These are phyloP conservation scores for Bibio marci DNA, from an alignment of 2,888 invertebrate genomes.

Conservation along the genomic window DNA sequence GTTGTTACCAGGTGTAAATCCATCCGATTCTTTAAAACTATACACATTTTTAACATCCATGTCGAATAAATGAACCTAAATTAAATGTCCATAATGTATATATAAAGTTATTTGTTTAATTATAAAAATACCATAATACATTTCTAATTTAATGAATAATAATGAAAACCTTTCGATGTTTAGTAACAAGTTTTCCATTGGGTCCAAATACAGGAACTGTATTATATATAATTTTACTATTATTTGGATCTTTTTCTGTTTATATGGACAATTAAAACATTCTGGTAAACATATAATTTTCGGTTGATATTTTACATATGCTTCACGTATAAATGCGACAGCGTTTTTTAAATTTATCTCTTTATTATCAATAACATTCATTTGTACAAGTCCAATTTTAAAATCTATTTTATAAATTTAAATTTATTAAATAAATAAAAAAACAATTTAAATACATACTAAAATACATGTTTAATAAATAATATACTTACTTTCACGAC, in stretches of 20 bases:
- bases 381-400: slow-evolving; percentile 59
- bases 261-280: slow-evolving; percentile 92
- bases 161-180: slow-evolving; percentile 81
- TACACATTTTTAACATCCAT: slow-evolving; percentile 72
- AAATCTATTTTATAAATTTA: slow-evolving; percentile 47
- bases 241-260: slow-evolving; percentile 49
- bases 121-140: too few species aligned
- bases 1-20: slow-evolving; percentile 56
- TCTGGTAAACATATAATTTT: slow-evolving; percentile 57
- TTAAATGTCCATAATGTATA: background rate
- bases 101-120: background rate
- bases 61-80: slow-evolving; percentile 81
- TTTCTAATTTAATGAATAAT: background rate
- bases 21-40: slow-evolving; percentile 80
- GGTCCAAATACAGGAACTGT: slow-evolving; percentile 77
- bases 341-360: slow-evolving; percentile 52
- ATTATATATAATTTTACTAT: slow-evolving; percentile 52
- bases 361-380: slow-evolving; percentile 54
- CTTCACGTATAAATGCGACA: slow-evolving; percentile 45
- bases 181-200: slow-evolving; percentile 57
- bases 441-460: too few species aligned
- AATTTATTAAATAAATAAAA: too few species aligned
- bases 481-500: too few species aligned
- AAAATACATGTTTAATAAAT: too few species aligned
- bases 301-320: slow-evolving; percentile 39